Base-by-base conservation (phyloP, 2,797 vertebrate species). In the Knipowitschia caucasica region DNA sequence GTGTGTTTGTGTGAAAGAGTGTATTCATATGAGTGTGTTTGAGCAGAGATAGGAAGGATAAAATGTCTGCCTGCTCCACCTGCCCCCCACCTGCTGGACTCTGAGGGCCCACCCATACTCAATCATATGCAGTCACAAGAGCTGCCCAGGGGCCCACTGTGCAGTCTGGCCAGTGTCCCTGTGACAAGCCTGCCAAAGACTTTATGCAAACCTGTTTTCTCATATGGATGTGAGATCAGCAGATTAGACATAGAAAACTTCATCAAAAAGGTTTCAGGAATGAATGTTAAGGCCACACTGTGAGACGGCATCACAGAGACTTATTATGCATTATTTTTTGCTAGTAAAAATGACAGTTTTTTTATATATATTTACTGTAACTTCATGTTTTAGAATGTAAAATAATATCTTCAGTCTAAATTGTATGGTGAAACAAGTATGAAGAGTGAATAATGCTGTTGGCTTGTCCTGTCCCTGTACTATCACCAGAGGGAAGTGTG, bases 101-200 rank as follows among this genome's bases (percentile, higher is more conserved):
- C 47, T 53, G 55, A 62, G 60, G 56, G 64, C 50, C 59, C 66
- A 68, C 55, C 54, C 12, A 3, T 62, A 61, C 53, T 53, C 51
- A 59, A 61, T 62, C 73, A 43, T 62, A 56, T 61, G 67, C 53
- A 56, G 56, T 57, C 46, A 51, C 23, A 57, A 54, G 62, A 67
- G 59, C 56, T 56, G 57, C 33, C 52, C 55, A 47, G 51, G 53
- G 69, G 46, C 71, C 55, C 54, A 6, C 49, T 30, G 71, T 57
- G 63, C 23, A 50, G 71, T 57, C 87, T 88, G 80, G 78, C 63
- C 64, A 80, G 69, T 55, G 39, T 89, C 79, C 64, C 50, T 35
- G 53, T 84, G 82, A 86, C 82, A 84, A 79, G 78, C 59, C 33
- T 69, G 67, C 71, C 56, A 42, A 62, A 11, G 35, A 60, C 49